A percentile compares a stretch with the other conserved stretches of the same genome.
phyloP scores from a whole-genome alignment of 2,797 vertebrate species.

The Aplochiton taeniatus region DNA sequence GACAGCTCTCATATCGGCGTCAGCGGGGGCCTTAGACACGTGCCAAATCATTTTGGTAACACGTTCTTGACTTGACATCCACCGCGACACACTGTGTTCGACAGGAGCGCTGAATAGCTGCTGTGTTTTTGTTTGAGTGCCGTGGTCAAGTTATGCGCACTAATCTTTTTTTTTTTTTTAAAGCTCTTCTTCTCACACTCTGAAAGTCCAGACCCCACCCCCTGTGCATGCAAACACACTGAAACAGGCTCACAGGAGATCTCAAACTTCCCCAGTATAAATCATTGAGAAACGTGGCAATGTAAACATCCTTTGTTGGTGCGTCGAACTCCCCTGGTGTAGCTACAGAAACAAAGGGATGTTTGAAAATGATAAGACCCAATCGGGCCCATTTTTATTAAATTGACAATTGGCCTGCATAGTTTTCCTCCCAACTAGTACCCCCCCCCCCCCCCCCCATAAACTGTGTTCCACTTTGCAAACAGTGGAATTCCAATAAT shows the following conservation, averaged over 20 bases:
- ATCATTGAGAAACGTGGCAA: neutral
- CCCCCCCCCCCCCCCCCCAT: too few relatives aligned
- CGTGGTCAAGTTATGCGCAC: too few relatives aligned
- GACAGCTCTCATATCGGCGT: constrained; percentile 8
- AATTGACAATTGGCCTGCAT: too few relatives aligned
- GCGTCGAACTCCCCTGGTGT: neutral
- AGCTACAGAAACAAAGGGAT: neutral
- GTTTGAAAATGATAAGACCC: too few relatives aligned
- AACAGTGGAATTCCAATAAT: too few relatives aligned
- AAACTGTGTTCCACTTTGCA: too few relatives aligned
- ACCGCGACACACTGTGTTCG: neutral
- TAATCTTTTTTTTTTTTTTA: too few relatives aligned
- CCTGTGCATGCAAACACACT: neutral
- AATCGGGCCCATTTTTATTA: too few relatives aligned
- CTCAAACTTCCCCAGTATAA: neutral
- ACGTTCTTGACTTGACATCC: constrained; percentile 10
- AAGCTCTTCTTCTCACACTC: too few relatives aligned
- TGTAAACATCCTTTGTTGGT: neutral
- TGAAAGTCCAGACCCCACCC: too few relatives aligned
- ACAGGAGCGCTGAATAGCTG: neutral
- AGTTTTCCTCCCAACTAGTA: too few relatives aligned
- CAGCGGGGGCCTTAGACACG: constrained; percentile 1
- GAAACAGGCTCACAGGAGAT: neutral
- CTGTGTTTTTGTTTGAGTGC: too few relatives aligned
- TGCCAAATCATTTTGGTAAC: neutral